Evolutionary conservation across 2,888 invertebrate species (phyloP).

Genomic region (Andrena flavipes): DNA sequence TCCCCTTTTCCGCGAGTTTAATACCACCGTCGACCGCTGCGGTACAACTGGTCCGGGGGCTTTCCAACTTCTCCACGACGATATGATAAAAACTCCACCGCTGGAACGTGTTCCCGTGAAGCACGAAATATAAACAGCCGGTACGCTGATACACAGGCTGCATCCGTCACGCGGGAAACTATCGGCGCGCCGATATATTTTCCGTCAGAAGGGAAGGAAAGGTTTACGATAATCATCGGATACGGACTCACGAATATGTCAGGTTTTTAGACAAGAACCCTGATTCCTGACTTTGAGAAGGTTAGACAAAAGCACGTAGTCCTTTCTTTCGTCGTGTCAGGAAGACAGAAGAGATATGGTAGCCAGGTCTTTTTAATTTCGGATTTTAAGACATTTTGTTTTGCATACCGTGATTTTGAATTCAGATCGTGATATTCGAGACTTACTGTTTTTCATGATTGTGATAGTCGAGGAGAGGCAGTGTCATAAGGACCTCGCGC

Average conservation of each 20-base stretch:
- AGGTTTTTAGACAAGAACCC: too few species aligned
- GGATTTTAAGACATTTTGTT: too few species aligned
- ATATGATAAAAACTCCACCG: constrained; percentile 37
- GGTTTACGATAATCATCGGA: too few species aligned
- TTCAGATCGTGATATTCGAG: too few species aligned
- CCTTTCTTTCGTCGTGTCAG: too few species aligned
- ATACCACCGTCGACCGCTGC: constrained; percentile 40
- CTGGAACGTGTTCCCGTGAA: constrained; percentile 1
- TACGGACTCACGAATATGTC: too few species aligned
- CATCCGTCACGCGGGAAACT: constrained; percentile 7
- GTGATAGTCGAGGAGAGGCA: not conserved
- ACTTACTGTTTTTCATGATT: too few species aligned
- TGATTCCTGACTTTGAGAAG: too few species aligned
- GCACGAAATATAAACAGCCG: constrained; percentile 35
- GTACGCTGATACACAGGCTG: not conserved
- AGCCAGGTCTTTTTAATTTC: too few species aligned
- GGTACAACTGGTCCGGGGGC: constrained; percentile 8
- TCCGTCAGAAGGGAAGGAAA: not conserved
- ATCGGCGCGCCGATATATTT: constrained; percentile 3
- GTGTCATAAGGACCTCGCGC: not conserved
- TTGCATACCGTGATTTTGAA: too few species aligned
- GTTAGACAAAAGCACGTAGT: too few species aligned
- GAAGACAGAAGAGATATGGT: too few species aligned
- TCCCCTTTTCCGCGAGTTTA: constrained; percentile 48
- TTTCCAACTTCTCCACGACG: constrained; percentile 46